Conservation (phyloP, 1,140 invertebrate genomes). For the Neodiprion virginianus region DNA sequence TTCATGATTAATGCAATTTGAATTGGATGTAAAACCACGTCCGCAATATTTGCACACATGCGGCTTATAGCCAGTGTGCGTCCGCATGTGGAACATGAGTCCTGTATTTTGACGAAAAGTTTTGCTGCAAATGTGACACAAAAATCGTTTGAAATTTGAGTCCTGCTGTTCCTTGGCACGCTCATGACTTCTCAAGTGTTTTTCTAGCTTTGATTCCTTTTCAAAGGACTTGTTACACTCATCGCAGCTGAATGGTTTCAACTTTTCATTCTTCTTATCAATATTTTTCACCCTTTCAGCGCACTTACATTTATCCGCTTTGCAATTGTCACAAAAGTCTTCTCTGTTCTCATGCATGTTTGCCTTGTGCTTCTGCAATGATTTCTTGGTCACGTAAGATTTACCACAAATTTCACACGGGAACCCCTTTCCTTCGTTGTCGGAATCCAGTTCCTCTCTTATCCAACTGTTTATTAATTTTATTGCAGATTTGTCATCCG, state of each 20-base stretch:
- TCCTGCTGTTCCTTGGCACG: constrained; percentile 46
- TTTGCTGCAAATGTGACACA: constrained; percentile 56
- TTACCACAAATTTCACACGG: constrained; percentile 46
- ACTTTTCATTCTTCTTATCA: constrained; percentile 47
- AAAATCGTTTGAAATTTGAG: constrained; percentile 47
- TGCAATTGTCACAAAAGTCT: constrained; percentile 24
- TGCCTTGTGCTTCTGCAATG: constrained; percentile 42
- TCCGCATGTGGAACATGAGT: constrained; percentile 70
- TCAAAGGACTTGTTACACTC: constrained; percentile 69
- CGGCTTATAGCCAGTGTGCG: constrained; percentile 75
- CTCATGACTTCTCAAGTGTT: constrained; percentile 54
- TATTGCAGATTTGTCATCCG: constrained; percentile 44
- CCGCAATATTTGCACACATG: constrained; percentile 76
- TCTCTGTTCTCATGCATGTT: constrained; percentile 35
- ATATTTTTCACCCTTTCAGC: constrained; percentile 22
- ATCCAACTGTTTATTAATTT: constrained; percentile 53
- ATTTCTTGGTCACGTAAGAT: constrained; percentile 49
- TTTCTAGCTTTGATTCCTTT: constrained; percentile 59
- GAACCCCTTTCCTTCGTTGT: constrained; percentile 47
- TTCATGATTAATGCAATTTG: constrained; percentile 64
- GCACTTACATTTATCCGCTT: constrained; percentile 20
- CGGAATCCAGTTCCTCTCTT: constrained; percentile 48
- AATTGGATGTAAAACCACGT: constrained; percentile 66
- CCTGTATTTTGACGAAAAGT: constrained; percentile 55
- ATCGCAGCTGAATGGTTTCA: constrained; percentile 70